Conservation (phyloP, 1,140 invertebrate genomes). For the Diploscapter pachys region DNA sequence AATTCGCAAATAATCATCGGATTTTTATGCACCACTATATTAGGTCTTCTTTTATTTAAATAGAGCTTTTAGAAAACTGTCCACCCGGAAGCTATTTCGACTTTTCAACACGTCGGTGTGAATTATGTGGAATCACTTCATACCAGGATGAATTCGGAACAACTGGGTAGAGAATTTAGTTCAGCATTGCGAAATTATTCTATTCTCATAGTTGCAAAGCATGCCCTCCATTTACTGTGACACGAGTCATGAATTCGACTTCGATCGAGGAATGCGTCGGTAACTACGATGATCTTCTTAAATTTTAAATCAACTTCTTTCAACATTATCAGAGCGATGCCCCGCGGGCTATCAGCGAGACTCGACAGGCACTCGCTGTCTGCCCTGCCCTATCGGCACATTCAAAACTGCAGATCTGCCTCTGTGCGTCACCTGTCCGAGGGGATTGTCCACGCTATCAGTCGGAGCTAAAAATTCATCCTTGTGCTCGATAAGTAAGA, state of each 20-base stretch:
- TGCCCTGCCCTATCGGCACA: slow-evolving; percentile 20
- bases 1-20: neutral
- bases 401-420: slow-evolving; percentile 14
- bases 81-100: slow-evolving; percentile 27
- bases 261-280: slow-evolving; percentile 27
- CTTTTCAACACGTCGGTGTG: slow-evolving; percentile 16
- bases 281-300: neutral
- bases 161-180: slow-evolving; percentile 2
- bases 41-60: slow-evolving; percentile 2
- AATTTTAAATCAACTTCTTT: too few relatives aligned
- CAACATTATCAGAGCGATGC: slow-evolving; percentile 25
- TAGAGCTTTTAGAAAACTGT: slow-evolving; percentile 18
- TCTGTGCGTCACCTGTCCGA: slow-evolving; percentile 22
- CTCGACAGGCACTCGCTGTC: slow-evolving; percentile 16
- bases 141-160: slow-evolving; percentile 31
- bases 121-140: slow-evolving; percentile 22
- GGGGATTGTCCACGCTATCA: slow-evolving; percentile 13
- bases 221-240: slow-evolving; percentile 25
- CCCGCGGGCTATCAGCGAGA: slow-evolving; percentile 19
- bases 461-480: slow-evolving; percentile 5
- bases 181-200: neutral
- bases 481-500: slow-evolving; percentile 14
- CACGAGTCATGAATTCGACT: slow-evolving; percentile 22
- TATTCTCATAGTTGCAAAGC: neutral
- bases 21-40: slow-evolving; percentile 5